Percentiles rank a stretch among this genome's conserved stretches.
These are phyloP conservation scores for Teleopsis dalmanni DNA, from an alignment of 1,140 invertebrate species.

Conservation along the genomic window DNA sequence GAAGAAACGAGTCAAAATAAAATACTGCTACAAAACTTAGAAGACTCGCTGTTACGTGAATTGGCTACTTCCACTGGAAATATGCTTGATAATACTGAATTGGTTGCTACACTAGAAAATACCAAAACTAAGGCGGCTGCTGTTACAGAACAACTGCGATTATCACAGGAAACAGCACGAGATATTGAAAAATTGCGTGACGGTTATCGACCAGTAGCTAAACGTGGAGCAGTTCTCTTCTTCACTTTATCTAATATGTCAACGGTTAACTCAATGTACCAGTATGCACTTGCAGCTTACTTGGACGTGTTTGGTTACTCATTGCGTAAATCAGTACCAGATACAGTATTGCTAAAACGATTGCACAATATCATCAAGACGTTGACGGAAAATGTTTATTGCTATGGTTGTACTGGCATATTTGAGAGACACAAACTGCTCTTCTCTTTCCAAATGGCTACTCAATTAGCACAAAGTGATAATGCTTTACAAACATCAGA, in stretches of 20 bases:
- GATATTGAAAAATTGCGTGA: slow-evolving; percentile 77
- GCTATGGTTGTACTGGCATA: slow-evolving; percentile 83
- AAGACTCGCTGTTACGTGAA: slow-evolving; percentile 74
- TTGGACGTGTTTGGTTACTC: slow-evolving; percentile 73
- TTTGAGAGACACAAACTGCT: slow-evolving; percentile 85
- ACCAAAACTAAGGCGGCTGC: slow-evolving; percentile 76
- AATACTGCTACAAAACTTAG: slow-evolving; percentile 68
- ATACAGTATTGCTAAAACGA: slow-evolving; percentile 61
- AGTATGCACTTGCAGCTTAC: slow-evolving; percentile 76
- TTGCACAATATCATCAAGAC: slow-evolving; percentile 74
- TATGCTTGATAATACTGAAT: slow-evolving; percentile 83
- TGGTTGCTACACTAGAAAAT: slow-evolving; percentile 78
- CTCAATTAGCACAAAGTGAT: slow-evolving; percentile 66
- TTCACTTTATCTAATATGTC: slow-evolving; percentile 84
- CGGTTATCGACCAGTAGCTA: slow-evolving; percentile 72
- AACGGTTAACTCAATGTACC: slow-evolving; percentile 80
- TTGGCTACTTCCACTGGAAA: slow-evolving; percentile 77
- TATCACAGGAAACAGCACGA: slow-evolving; percentile 59
- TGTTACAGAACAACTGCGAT: slow-evolving; percentile 63
- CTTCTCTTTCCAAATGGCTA: slow-evolving; percentile 84
- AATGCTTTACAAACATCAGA: slow-evolving; percentile 57
- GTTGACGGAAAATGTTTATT: slow-evolving; percentile 78
- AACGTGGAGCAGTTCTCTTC: slow-evolving; percentile 78
- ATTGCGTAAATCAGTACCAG: slow-evolving; percentile 68
- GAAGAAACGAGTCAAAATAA: slow-evolving; percentile 81